These are phyloP conservation scores for Trochalopteron elliotii DNA, from an alignment of 2,113 vertebrate species.

Conservation along the genomic window DNA sequence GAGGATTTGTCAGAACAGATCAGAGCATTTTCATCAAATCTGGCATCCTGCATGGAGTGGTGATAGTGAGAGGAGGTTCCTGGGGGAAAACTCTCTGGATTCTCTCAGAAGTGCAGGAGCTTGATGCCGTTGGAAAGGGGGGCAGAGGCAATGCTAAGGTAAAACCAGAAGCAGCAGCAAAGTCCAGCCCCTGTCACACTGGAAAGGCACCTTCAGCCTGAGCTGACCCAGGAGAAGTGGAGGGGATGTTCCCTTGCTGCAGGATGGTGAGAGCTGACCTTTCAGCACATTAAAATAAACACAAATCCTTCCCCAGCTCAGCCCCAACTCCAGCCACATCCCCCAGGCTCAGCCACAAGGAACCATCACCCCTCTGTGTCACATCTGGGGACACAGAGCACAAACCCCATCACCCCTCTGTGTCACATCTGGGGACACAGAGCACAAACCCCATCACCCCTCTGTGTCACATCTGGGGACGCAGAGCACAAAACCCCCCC, in stretches of 20 bases:
- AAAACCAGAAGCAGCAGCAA: not conserved
- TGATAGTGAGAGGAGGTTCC: not conserved
- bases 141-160: rapidly evolving
- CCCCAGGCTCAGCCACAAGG: not conserved
- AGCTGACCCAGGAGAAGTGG: not conserved
- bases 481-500: not conserved
- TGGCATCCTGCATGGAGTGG: not conserved
- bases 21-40: not conserved
- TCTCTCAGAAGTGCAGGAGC: not conserved
- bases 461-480: no score
- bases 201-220: not conserved
- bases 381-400: not conserved
- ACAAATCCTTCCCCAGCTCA: not conserved
- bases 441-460: no score
- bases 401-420: not conserved
- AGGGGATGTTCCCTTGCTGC: not conserved
- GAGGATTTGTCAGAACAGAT: constrained; percentile 40
- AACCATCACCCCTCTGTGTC: rapidly evolving
- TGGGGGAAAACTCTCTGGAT: not conserved
- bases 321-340: rapidly evolving
- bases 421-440: no score
- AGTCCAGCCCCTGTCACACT: no score
- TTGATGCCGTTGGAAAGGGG: rapidly evolving
- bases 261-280: not conserved
- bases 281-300: rapidly evolving